A percentile compares a stretch with the other conserved stretches of the same genome.
These are phyloP conservation scores for Seriola rivoliana DNA, from an alignment of 2,113 vertebrate genomes.

Conservation along the genomic window DNA sequence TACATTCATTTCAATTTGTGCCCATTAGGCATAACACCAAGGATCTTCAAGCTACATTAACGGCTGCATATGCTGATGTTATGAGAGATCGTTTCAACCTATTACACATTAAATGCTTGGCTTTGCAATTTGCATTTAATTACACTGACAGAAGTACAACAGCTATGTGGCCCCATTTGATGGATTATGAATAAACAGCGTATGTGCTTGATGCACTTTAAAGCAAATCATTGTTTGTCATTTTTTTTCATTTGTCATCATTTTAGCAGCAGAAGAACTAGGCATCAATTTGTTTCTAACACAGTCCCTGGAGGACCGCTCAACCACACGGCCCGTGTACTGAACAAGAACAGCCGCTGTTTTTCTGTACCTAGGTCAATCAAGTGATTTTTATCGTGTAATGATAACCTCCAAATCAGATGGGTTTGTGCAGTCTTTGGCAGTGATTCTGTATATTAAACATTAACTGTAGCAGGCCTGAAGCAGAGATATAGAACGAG, in stretches of 20 bases:
- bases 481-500: background rate
- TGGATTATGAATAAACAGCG: constrained; percentile 72
- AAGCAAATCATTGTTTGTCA: constrained; percentile 68
- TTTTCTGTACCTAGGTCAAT: constrained; percentile 28
- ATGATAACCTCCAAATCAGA: constrained; percentile 43
- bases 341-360: constrained; percentile 14
- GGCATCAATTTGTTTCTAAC: constrained; percentile 39
- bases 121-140: constrained; percentile 80
- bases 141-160: constrained; percentile 65
- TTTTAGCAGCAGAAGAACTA: constrained; percentile 43
- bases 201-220: constrained; percentile 60
- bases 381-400: constrained; percentile 48
- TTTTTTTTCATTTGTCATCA: constrained; percentile 74
- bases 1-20: constrained; percentile 76
- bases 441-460: constrained; percentile 26
- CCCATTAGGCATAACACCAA: constrained; percentile 74
- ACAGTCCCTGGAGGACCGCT: constrained; percentile 3
- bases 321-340: background rate
- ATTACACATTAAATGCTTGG: constrained; percentile 79
- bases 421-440: constrained; percentile 27
- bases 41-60: constrained; percentile 80
- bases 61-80: constrained; percentile 65
- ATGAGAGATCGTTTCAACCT: constrained; percentile 74
- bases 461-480: background rate
- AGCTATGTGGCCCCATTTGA: constrained; percentile 55